Percentiles rank a stretch among this genome's conserved stretches.
Evolutionary conservation across 2,888 invertebrate species (phyloP).

Genomic region (Clanis bilineata): DNA sequence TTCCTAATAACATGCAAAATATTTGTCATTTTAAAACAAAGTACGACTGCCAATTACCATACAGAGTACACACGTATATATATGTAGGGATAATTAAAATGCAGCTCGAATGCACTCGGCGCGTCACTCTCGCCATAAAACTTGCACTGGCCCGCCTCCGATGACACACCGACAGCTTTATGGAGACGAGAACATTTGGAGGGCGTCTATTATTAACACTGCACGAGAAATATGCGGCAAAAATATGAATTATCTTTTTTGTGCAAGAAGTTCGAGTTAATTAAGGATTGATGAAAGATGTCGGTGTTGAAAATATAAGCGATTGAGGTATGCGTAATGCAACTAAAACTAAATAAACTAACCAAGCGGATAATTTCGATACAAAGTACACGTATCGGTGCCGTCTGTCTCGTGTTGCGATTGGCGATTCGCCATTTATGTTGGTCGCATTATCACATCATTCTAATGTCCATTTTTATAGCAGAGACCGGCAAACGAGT

Average conservation of each 20-base stretch:
- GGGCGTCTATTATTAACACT: constrained; percentile 20
- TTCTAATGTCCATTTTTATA: no score
- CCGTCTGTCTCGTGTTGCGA: no score
- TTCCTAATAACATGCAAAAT: background rate
- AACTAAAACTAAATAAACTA: no score
- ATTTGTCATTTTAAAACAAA: background rate
- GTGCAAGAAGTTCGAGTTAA: no score
- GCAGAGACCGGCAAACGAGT: no score
- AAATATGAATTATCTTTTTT: background rate
- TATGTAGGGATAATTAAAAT: constrained; percentile 31
- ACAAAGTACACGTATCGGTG: no score
- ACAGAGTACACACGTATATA: background rate
- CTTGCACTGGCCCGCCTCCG: constrained; percentile 63
- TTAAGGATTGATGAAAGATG: background rate
- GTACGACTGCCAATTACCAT: background rate
- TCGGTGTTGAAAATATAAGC: no score
- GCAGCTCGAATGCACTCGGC: constrained; percentile 30
- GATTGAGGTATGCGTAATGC: no score
- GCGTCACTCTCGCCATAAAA: constrained; percentile 62
- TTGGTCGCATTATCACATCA: no score
- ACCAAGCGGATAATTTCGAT: no score
- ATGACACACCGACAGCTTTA: constrained; percentile 72
- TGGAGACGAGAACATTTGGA: constrained; percentile 45
- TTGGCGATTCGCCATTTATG: no score
- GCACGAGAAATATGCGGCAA: constrained; percentile 1